Percentiles rank a stretch among this genome's conserved stretches.
Conservation (phyloP, 2,113 vertebrate species). For the Cynopterus brachyotis region DNA sequence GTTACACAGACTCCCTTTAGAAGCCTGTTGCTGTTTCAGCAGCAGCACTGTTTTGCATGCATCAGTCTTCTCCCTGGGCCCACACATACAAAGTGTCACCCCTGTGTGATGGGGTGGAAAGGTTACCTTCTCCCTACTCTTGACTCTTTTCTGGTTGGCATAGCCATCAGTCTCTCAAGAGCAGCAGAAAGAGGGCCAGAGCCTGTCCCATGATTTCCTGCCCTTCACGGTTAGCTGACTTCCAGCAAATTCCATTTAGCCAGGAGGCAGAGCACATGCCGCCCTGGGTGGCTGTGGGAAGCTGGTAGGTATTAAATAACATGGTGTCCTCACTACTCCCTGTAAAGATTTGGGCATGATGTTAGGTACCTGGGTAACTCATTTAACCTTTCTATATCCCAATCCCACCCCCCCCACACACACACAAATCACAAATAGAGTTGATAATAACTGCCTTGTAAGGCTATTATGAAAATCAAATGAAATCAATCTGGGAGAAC, state of each 20-base stretch:
- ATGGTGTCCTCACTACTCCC: not conserved
- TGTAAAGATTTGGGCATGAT: not conserved
- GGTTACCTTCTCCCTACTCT: not conserved
- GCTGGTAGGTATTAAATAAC: not conserved
- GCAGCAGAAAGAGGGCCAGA: not conserved
- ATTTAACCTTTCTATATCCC: not conserved
- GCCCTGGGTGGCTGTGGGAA: not conserved
- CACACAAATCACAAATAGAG: not conserved
- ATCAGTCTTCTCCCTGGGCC: not conserved
- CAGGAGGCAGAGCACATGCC: not conserved
- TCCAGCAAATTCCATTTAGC: conserved; percentile 26
- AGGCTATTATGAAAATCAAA: conserved; percentile 18
- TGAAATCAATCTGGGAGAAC: conserved; percentile 49
- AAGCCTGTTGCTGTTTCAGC: not conserved
- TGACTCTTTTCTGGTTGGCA: not conserved
- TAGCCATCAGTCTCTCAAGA: not conserved
- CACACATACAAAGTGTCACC: not conserved
- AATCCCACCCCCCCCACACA: not conserved
- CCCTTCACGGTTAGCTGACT: not conserved
- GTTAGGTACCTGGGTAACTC: not conserved
- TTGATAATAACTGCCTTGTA: not conserved
- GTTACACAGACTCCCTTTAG: not conserved
- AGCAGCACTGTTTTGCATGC: not conserved
- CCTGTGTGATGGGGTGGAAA: not conserved
- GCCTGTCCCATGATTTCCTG: not conserved